These are phyloP conservation scores for Chymomyza procnemis DNA, from an alignment of 2,888 invertebrate genomes.

Conservation along the genomic window DNA sequence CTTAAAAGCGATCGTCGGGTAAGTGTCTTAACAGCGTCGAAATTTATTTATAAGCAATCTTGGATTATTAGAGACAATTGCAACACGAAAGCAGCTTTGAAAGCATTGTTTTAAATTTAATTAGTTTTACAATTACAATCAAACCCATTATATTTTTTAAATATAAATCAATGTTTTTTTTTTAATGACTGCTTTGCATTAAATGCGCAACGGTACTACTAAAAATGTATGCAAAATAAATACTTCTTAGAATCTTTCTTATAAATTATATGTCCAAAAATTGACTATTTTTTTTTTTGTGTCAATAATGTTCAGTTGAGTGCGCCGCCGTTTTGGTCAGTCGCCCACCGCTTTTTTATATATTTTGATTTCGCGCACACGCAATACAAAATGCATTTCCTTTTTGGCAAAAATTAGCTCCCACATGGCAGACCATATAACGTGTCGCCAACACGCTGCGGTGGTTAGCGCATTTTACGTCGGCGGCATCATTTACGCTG, in stretches of 20 bases:
- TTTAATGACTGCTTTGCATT: too few species aligned
- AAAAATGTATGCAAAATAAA: neutral
- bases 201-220: neutral
- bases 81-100: neutral
- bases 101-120: too few species aligned
- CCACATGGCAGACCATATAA: slow-evolving; percentile 52
- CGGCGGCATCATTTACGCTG: slow-evolving; percentile 54
- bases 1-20: slow-evolving; percentile 78
- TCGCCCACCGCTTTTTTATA: neutral
- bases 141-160: too few species aligned
- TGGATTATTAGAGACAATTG: neutral
- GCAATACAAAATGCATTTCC: slow-evolving; percentile 70
- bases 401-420: slow-evolving; percentile 66
- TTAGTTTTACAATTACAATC: too few species aligned
- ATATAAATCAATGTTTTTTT: too few species aligned
- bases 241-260: neutral
- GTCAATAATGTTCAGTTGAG: neutral
- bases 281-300: neutral
- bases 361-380: slow-evolving; percentile 12
- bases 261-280: neutral
- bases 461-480: slow-evolving; percentile 47
- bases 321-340: neutral
- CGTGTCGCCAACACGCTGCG: slow-evolving; percentile 62
- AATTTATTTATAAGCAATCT: neutral
- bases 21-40: slow-evolving; percentile 58